A percentile compares a stretch with the other conserved stretches of the same genome.
Conservation (phyloP, 2,113 vertebrate genomes). For the Toxostoma redivivum region DNA sequence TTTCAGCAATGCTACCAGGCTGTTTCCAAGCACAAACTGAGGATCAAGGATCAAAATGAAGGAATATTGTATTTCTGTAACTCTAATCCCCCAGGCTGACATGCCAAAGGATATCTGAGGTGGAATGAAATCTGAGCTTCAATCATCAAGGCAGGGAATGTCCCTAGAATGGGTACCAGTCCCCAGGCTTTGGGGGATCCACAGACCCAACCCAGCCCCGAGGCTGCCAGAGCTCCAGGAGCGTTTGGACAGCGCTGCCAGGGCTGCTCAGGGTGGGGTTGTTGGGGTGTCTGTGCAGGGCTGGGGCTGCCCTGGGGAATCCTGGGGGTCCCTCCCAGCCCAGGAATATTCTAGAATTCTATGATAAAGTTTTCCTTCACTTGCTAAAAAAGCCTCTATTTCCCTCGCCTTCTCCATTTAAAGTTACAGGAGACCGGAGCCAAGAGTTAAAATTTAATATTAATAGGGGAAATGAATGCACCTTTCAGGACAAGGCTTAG, state of each 20-base stretch:
- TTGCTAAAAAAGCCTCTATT: background rate
- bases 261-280: background rate
- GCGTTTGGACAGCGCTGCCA: accelerated
- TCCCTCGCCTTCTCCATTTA: background rate
- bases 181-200: background rate
- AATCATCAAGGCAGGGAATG: background rate
- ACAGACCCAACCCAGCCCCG: accelerated
- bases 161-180: background rate
- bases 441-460: background rate
- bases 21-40: background rate
- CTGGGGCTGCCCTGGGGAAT: background rate
- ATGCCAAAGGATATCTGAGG: background rate
- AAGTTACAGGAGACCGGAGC: background rate
- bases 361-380: background rate
- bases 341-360: background rate
- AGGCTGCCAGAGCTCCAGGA: background rate
- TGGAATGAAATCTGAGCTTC: background rate
- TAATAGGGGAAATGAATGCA: background rate
- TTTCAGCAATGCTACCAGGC: background rate
- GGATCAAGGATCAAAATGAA: background rate
- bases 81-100: background rate
- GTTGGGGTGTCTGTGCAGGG: background rate
- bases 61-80: background rate
- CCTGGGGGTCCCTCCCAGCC: accelerated
- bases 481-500: background rate